phyloP scores from a whole-genome alignment of 2,113 vertebrate species.

The Lynx canadensis region DNA sequence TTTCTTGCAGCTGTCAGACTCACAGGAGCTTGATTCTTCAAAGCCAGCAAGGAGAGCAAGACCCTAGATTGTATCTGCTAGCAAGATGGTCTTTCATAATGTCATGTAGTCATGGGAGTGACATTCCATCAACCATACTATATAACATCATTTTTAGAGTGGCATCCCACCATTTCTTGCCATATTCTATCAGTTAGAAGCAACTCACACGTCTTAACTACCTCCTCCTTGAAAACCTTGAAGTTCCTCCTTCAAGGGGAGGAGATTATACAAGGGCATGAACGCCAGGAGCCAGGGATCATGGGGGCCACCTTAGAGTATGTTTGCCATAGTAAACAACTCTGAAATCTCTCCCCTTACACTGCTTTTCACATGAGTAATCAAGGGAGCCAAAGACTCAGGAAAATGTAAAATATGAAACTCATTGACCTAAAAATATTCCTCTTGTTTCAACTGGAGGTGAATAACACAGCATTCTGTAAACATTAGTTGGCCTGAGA shows the following conservation, averaged over 20 bases:
- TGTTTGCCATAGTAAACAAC: conserved; percentile 27
- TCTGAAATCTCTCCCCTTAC: conserved; percentile 26
- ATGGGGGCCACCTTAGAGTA: background rate
- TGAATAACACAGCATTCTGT: background rate
- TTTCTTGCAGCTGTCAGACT: background rate
- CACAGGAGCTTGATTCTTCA: background rate
- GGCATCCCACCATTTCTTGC: background rate
- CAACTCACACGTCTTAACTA: background rate
- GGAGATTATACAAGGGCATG: background rate
- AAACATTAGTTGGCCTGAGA: conserved; percentile 12
- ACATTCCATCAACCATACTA: background rate
- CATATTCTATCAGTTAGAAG: background rate
- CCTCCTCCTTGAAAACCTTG: background rate
- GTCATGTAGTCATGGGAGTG: background rate
- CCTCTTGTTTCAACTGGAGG: background rate
- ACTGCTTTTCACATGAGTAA: conserved; percentile 41
- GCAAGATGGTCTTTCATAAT: background rate
- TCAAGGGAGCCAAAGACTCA: background rate
- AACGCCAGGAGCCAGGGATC: background rate
- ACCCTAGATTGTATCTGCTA: background rate
- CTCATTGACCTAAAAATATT: conserved; percentile 15
- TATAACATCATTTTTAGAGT: background rate
- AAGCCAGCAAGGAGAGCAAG: background rate
- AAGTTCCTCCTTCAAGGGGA: background rate
- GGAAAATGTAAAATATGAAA: conserved; percentile 51